Evolutionary conservation across 2,888 invertebrate genomes (phyloP), one percentile per base, ranked within the genome.

Genomic region (Tethea ocularis): DNA sequence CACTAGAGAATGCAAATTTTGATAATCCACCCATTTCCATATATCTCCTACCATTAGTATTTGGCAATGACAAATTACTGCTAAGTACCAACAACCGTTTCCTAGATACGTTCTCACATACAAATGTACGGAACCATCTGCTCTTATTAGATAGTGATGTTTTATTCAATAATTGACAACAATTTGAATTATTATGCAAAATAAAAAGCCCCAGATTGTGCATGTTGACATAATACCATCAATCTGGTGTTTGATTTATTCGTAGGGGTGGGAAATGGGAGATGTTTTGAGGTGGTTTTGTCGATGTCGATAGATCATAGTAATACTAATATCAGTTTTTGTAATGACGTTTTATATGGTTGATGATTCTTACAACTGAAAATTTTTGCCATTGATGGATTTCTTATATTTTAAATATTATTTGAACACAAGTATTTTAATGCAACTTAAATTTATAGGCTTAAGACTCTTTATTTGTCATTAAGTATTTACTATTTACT

Each of bases 171-270:
- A 87, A 90, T 88, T 88, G 88, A 86, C 84, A 78, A 80, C 83
- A 77, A 83, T 84, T 84, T 83, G 80, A 74, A 86, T 89, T 91
- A 82, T 92, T 78, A 93, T 93, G 93, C 87, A 87, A 92, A 92
- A 80, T 78, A 77, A 74, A 70, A 62, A 77, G 72, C 84, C 88
- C 90, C 80, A 86, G 84, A 85, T 88, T 85, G 88, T 85, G 81
- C 75, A 87, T 91, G 91, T 91, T 92, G 93, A 91, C 90, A 92
- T 92, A 92, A 92, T 91, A 91, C 88, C 88, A 91, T 91, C 91
- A 89, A 91, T 91, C 86, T 84, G 80, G 71, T 82, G 84, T 84
- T 87, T 89, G 89, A 91, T 89, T 89, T 90, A 85, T 84, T 67
- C 63, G 33, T 68, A 78, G 75, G 61, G 84, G 57, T 75, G 79